These are phyloP conservation scores for Calonectris borealis DNA, from an alignment of 2,113 vertebrate genomes.

Conservation along the genomic window DNA sequence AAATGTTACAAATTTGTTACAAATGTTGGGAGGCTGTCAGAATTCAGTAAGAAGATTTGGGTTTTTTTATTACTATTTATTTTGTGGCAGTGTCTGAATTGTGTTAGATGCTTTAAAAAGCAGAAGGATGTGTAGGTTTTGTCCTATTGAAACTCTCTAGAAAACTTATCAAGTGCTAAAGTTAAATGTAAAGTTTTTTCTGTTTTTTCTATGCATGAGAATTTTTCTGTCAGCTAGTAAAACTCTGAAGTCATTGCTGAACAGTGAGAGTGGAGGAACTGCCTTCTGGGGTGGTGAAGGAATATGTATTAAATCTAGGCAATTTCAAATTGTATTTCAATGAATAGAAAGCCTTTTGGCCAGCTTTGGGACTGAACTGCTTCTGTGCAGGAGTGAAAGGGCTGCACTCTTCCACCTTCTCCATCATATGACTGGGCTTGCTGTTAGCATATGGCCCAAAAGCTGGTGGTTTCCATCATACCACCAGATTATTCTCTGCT, in stretches of 20 bases:
- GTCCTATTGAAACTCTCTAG: background rate
- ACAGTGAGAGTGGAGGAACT: background rate
- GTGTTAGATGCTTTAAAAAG: background rate
- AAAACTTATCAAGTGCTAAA: background rate
- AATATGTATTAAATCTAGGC: background rate
- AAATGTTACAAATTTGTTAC: background rate
- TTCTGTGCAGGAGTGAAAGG: background rate
- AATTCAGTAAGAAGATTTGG: background rate
- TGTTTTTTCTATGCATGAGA: background rate
- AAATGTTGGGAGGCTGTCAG: background rate
- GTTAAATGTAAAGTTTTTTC: background rate
- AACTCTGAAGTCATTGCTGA: background rate
- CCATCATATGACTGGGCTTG: background rate
- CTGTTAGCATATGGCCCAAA: background rate
- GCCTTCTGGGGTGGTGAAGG: background rate
- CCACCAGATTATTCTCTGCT: background rate
- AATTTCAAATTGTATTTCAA: background rate
- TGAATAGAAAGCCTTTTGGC: background rate
- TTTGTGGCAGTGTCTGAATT: background rate
- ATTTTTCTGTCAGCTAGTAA: background rate
- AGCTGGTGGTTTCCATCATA: background rate
- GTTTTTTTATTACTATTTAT: background rate
- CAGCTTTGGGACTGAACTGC: background rate
- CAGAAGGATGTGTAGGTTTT: background rate
- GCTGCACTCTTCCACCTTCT: background rate